Percentiles rank a stretch among this genome's conserved stretches.
Conservation (phyloP, 2,888 invertebrate genomes). For the Hemicrepidius hirtus region DNA sequence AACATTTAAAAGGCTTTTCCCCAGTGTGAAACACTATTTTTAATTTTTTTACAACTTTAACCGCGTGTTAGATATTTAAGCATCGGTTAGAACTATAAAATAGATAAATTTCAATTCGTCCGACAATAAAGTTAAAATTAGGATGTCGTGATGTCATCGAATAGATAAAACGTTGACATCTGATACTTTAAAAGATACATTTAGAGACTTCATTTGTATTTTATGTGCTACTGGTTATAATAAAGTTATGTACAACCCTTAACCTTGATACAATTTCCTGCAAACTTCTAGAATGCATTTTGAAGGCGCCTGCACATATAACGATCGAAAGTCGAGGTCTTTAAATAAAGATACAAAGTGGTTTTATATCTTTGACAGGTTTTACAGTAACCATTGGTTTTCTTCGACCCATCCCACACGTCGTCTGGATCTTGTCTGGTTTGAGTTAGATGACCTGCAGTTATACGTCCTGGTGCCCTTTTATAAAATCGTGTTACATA, state of each 20-base stretch:
- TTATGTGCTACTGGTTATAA: not conserved
- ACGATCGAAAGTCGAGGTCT: not conserved
- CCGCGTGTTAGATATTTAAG: not conserved
- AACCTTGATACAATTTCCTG: not conserved
- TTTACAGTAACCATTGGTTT: conserved; percentile 28
- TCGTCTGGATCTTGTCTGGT: conserved; percentile 36
- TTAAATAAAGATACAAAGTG: conserved; percentile 20
- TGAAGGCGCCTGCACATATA: not conserved
- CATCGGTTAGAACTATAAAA: not conserved
- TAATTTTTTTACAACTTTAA: not conserved
- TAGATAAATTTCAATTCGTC: conserved; percentile 16
- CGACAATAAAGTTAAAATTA: conserved; percentile 9
- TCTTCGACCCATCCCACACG: conserved; percentile 35
- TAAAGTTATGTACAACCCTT: too few species aligned
- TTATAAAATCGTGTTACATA: conserved; percentile 2
- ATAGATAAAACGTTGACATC: conserved; percentile 26
- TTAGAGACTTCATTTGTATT: not conserved
- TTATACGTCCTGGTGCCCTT: conserved; percentile 15
- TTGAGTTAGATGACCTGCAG: conserved; percentile 23
- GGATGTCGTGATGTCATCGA: conserved; percentile 14
- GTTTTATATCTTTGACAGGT: conserved; percentile 28
- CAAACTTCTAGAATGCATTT: conserved; percentile 1
- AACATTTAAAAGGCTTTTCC: too few species aligned
- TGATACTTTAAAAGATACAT: not conserved
- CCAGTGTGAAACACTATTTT: too few species aligned